Evolutionary conservation across 2,888 invertebrate species (phyloP), one percentile per base, ranked within the genome.

Genomic region (Protodeltote pygarga): DNA sequence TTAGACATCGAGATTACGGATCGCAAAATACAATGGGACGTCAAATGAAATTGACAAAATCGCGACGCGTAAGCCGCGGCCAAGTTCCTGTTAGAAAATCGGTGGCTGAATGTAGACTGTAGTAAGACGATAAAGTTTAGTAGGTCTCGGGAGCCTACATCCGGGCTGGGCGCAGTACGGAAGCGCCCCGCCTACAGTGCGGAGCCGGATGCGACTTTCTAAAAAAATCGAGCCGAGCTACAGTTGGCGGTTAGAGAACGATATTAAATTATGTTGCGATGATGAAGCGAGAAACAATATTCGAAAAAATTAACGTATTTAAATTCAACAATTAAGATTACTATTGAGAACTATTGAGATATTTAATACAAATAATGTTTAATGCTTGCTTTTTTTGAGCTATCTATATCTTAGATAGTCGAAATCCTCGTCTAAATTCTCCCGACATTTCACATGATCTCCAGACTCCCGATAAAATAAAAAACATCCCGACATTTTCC

Each of bases 151-250:
- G 78, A 78, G 79, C 72, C 77, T 68, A 85, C 81, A 87, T 87
- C 87, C 87, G 86, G 82, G 73, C 77, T 53, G 77, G 75, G 73
- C 75, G 61, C 62, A 54, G 64, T 69, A 75, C 87, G 89, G 89
- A 87, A 89, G 83, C 83, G 81, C 77, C 75, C 77, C 82, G 81
- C 79, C 85, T 81, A 77, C 75, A 73, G 59, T 58, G 69, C 73
- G 68, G 64, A 88, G 79, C 88, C 91, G 91, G 91, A 91, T 90
- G 80, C 84, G 65, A 89, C 91, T 92, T 91, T 92, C 91, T 92
- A 92, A 91, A 90, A 70, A 89, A 89, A 87, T 84, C 83, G 82
- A 80, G 81, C 80, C 78, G 77, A 83, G 50, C 53, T 79, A 76
- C 76, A 65, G 70, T 57, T 66, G 67, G 55, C 52, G 47, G 62